These are phyloP conservation scores for Campylomormyrus tamandua DNA, from an alignment of 2,113 vertebrate species.

Conservation along the genomic window DNA sequence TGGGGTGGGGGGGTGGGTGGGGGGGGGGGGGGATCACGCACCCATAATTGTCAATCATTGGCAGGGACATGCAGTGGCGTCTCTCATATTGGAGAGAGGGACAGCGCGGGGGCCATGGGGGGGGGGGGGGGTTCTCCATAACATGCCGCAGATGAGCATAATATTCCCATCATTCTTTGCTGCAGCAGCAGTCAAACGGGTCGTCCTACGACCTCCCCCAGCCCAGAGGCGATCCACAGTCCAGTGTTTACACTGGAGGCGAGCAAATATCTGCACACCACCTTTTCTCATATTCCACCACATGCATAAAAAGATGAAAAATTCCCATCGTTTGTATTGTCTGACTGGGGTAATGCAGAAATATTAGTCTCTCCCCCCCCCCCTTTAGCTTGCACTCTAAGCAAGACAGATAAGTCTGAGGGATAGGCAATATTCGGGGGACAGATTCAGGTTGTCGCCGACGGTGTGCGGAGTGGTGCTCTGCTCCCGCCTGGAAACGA, in stretches of 20 bases:
- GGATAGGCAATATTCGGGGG: slow-evolving; percentile 87
- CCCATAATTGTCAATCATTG: slow-evolving; percentile 82
- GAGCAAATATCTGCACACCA: slow-evolving; percentile 92
- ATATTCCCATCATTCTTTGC: slow-evolving; percentile 99
- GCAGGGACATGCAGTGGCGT: slow-evolving; percentile 72
- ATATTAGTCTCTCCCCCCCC: slow-evolving; percentile 94
- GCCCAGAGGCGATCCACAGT: slow-evolving; percentile 89
- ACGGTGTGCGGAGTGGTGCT: slow-evolving; percentile 65
- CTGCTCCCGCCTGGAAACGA: slow-evolving; percentile 44
- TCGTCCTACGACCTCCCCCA: slow-evolving; percentile 65
- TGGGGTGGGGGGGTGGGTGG: too few relatives aligned
- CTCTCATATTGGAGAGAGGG: slow-evolving; percentile 76
- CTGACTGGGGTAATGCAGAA: slow-evolving; percentile 97
- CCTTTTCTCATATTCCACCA: slow-evolving; percentile 98
- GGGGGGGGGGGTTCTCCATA: slow-evolving; percentile 61
- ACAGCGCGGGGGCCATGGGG: slow-evolving; percentile 68
- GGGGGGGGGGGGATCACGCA: slow-evolving; percentile 51
- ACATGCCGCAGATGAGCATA: slow-evolving; percentile 82
- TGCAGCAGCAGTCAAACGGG: slow-evolving; percentile 75
- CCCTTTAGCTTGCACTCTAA: slow-evolving; percentile 89
- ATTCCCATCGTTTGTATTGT: slow-evolving; percentile 98
- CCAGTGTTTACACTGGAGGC: slow-evolving; percentile 85
- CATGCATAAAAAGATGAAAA: slow-evolving; percentile 99
- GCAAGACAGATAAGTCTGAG: slow-evolving; percentile 89
- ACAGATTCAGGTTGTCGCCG: slow-evolving; percentile 90